Conservation (phyloP, 2,797 vertebrate genomes). For the Martes flavigula region DNA sequence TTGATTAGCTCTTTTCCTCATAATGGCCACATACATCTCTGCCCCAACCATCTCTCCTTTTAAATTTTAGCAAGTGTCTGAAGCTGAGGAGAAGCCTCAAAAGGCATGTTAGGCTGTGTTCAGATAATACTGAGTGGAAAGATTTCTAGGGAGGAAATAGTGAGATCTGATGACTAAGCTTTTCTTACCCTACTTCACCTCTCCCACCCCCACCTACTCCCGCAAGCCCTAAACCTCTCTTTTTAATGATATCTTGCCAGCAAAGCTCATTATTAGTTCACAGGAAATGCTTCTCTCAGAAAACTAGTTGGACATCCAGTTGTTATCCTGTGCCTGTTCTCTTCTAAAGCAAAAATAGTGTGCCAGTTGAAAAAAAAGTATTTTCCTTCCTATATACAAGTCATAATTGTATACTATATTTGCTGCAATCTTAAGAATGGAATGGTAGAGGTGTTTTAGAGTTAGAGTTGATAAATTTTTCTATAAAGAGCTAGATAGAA, state of each 20-base stretch:
- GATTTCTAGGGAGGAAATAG: neutral
- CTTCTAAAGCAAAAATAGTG: neutral
- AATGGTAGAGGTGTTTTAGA: neutral
- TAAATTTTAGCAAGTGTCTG: neutral
- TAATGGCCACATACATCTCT: neutral
- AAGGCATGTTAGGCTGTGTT: neutral
- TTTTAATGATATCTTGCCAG: neutral
- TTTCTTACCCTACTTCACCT: neutral
- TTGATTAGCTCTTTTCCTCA: neutral
- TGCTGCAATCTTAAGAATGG: neutral
- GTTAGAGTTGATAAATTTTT: neutral
- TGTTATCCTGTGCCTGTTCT: neutral
- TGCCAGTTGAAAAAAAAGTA: neutral
- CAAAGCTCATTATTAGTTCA: constrained; percentile 46
- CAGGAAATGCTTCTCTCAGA: constrained; percentile 36
- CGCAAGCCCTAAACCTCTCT: neutral
- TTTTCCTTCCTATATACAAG: neutral
- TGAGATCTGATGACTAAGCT: neutral
- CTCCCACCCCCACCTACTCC: neutral
- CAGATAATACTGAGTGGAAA: neutral
- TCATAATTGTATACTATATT: neutral
- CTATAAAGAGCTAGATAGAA: neutral
- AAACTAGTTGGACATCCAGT: neutral
- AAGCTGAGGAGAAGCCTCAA: neutral
- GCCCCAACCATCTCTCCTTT: neutral